Percentiles rank a stretch among this genome's conserved stretches.
These are phyloP conservation scores for Phlogophora meticulosa DNA, from an alignment of 2,888 invertebrate species.

Conservation along the genomic window DNA sequence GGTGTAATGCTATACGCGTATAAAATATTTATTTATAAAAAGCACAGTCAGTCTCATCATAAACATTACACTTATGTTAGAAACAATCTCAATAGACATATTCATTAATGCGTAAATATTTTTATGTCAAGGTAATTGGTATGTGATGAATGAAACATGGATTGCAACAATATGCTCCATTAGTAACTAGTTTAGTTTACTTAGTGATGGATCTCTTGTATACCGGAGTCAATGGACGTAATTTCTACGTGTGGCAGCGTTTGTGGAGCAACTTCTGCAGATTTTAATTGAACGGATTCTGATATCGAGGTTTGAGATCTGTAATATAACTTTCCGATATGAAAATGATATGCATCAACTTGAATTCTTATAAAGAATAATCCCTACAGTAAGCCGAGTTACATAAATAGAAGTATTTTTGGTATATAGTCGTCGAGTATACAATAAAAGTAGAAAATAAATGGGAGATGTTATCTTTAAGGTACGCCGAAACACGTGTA, in stretches of 20 bases:
- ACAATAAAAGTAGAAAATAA: conserved; percentile 38
- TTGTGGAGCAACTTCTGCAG: conserved; percentile 29
- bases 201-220: neutral
- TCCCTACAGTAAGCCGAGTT: neutral
- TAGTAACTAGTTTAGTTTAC: neutral
- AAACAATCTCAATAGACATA: conserved; percentile 10
- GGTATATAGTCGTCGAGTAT: conserved; percentile 8
- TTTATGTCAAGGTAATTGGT: conserved; percentile 49
- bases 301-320: conserved; percentile 23
- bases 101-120: conserved; percentile 40
- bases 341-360: conserved; percentile 11
- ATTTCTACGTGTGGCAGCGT: conserved; percentile 23
- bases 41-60: no score
- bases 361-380: neutral
- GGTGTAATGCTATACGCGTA: conserved; percentile 37
- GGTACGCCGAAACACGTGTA: conserved; percentile 38
- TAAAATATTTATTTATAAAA: neutral
- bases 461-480: conserved; percentile 24
- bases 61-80: neutral
- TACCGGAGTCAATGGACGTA: conserved; percentile 20
- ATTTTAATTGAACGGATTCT: conserved; percentile 47
- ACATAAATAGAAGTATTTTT: conserved; percentile 1
- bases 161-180: conserved; percentile 1
- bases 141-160: conserved; percentile 9
- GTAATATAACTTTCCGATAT: conserved; percentile 35